phyloP scores from a whole-genome alignment of 2,797 vertebrate genomes.

The Acipenser transmontanus region DNA sequence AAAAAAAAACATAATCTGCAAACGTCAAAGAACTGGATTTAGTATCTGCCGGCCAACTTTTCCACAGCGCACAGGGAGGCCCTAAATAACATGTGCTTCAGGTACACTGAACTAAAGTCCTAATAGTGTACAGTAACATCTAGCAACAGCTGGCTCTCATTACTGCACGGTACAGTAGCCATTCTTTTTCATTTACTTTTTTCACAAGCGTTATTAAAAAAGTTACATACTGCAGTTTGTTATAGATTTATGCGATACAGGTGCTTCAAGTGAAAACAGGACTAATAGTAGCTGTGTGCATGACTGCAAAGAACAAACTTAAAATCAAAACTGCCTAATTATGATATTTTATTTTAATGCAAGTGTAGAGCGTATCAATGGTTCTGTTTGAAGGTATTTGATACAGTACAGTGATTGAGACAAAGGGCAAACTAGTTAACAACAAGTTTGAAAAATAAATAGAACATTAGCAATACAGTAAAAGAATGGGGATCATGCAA shows the following conservation, averaged over 20 bases:
- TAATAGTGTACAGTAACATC: slow-evolving; percentile 36
- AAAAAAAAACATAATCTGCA: slow-evolving; percentile 36
- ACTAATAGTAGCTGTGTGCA: background rate
- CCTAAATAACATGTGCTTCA: slow-evolving; percentile 40
- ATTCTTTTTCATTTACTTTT: slow-evolving; percentile 86
- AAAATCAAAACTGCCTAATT: too few relatives aligned
- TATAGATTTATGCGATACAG: slow-evolving; percentile 83
- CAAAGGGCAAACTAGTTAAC: too few relatives aligned
- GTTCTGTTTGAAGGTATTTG: too few relatives aligned
- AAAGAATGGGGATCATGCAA: too few relatives aligned
- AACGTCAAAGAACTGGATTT: slow-evolving; percentile 52
- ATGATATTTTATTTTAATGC: too few relatives aligned
- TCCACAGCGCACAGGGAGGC: slow-evolving; percentile 44
- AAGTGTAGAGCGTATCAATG: too few relatives aligned
- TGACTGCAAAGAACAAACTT: too few relatives aligned
- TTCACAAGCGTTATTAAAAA: slow-evolving; percentile 84
- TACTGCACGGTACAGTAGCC: slow-evolving; percentile 76
- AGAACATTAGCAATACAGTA: too few relatives aligned
- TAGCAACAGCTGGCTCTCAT: slow-evolving; percentile 89
- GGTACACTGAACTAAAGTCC: slow-evolving; percentile 11
- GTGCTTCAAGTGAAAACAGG: slow-evolving; percentile 55
- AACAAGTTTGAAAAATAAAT: too few relatives aligned
- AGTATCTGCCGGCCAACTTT: slow-evolving; percentile 51
- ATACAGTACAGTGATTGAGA: too few relatives aligned
- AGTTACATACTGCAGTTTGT: slow-evolving; percentile 75